A percentile compares a stretch with the other conserved stretches of the same genome.
Conservation (phyloP, 2,797 vertebrate genomes). For the Anguilla obscura region DNA sequence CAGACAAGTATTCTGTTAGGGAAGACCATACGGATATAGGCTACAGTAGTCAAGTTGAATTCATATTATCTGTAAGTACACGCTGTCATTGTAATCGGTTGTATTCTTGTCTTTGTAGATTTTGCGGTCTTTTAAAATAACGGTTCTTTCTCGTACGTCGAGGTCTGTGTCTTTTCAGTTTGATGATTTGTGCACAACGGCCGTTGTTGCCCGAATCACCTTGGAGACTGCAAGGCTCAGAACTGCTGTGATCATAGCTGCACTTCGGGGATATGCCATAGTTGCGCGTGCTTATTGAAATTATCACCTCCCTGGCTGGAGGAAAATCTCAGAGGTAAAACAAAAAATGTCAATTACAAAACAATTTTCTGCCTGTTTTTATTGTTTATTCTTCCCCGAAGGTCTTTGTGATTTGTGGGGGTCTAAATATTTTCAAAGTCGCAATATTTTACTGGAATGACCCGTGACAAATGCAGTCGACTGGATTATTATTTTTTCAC, state of each 20-base stretch:
- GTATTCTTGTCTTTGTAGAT: slow-evolving; percentile 19
- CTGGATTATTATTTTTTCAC: slow-evolving; percentile 12
- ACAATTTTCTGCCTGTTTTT: neutral
- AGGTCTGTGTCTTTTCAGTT: slow-evolving; percentile 6
- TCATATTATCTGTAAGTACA: slow-evolving; percentile 39
- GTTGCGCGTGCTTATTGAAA: slow-evolving; percentile 23
- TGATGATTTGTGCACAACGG: slow-evolving; percentile 18
- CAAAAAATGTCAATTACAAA: slow-evolving; percentile 15
- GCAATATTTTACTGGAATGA: neutral
- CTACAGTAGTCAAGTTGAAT: slow-evolving; percentile 26
- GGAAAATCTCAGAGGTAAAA: slow-evolving; percentile 18
- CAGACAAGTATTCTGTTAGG: slow-evolving; percentile 77
- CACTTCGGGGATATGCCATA: slow-evolving; percentile 27
- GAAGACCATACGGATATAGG: slow-evolving; percentile 61
- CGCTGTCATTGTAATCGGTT: slow-evolving; percentile 32
- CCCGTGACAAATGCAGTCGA: neutral
- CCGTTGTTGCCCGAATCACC: slow-evolving; percentile 50
- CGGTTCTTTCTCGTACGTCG: slow-evolving; percentile 16
- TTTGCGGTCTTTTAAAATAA: neutral
- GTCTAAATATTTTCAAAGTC: neutral
- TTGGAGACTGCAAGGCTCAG: slow-evolving; percentile 30
- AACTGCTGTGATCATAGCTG: slow-evolving; percentile 14
- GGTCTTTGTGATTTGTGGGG: slow-evolving; percentile 5
- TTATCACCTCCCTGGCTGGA: neutral
- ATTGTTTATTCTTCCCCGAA: slow-evolving; percentile 14